Base-by-base conservation (phyloP, 2,797 vertebrate species). In the Podarcis lilfordi region DNA sequence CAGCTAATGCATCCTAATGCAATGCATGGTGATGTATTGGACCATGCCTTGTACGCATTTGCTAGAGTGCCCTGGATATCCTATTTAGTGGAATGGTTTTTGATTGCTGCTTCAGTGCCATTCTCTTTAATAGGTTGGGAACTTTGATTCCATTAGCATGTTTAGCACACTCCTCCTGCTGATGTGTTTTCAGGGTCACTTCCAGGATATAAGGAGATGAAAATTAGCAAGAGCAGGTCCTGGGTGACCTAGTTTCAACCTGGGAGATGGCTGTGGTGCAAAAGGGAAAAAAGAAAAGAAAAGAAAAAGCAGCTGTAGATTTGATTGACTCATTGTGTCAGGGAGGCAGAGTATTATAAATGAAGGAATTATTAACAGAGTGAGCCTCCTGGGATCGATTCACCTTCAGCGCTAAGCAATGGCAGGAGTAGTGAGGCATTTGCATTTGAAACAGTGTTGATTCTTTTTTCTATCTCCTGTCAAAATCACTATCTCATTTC, bases 121-220 rank as follows among this genome's bases (percentile, higher is more conserved):
- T 90, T 91, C 6, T 80, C 32, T 84, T 88, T 89, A 89, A 89
- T 86, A 82, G 82, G 5, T 27, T 91, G 17, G 79, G 21, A 91
- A 85, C 35, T 92, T 87, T 72, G 77, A 90, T 80, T 84, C 88
- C 84, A 85, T 91, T 78, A 86, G 32, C 10, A 76, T 55, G 32
- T 5, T 71, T 91, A 77, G 29, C n/a, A 80, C 29, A 71, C 0
- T 71, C 13, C 89, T 83, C 87, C 29, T 76, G 13, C 29, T 87
- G 37, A 85, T 83, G 3, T 83, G 2, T 83, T 91, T 93, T 88
- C 35, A 90, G 85, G 27, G 25, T 55, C 86, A 19, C 3, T 19
- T 77, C 78, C 90, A 74, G 82, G 23, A 13, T 43, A 64, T 6
- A 64, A 89, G 17, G 69, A 91, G 43, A 82, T 88, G 80, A 64